phyloP scores from a whole-genome alignment of 2,113 vertebrate species.

The Accipiter virgatus region DNA sequence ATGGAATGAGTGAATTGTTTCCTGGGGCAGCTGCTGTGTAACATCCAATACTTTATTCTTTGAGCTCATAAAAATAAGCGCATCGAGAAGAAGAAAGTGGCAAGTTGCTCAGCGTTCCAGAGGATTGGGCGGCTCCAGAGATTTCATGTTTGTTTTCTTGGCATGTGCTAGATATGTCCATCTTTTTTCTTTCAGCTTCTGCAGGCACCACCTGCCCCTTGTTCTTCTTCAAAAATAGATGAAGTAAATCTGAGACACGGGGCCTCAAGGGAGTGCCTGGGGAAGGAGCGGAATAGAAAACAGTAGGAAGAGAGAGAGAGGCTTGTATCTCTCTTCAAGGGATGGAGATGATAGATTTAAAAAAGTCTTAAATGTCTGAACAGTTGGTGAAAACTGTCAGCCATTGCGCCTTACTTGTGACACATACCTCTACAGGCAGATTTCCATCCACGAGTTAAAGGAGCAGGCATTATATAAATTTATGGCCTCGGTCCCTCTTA shows the following conservation, averaged over 20 bases:
- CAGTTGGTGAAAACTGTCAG: neutral
- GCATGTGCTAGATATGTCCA: conserved; percentile 33
- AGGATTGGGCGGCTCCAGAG: neutral
- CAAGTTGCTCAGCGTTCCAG: conserved; percentile 13
- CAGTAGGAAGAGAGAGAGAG: conserved; percentile 2
- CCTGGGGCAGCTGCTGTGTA: conserved; percentile 62
- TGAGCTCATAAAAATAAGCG: conserved; percentile 51
- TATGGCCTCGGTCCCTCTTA: neutral
- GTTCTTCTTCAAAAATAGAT: conserved; percentile 43
- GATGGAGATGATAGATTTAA: neutral
- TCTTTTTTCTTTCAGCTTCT: conserved; percentile 50
- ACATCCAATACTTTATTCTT: conserved; percentile 59
- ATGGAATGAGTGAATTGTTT: conserved; percentile 60
- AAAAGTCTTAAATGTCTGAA: neutral
- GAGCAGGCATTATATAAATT: neutral
- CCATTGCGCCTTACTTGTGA: neutral
- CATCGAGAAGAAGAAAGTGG: conserved; percentile 36
- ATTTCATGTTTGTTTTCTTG: conserved; percentile 55
- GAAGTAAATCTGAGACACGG: conserved; percentile 32
- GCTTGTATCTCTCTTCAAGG: neutral
- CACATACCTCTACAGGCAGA: neutral
- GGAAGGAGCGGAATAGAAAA: conserved; percentile 36
- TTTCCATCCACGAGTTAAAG: neutral
- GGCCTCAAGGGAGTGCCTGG: conserved; percentile 1
- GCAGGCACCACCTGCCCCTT: conserved; percentile 32